Evolutionary conservation across 2,888 invertebrate species (phyloP), one percentile per base, ranked within the genome.

Genomic region (Lepeophtheirus nordmannii): DNA sequence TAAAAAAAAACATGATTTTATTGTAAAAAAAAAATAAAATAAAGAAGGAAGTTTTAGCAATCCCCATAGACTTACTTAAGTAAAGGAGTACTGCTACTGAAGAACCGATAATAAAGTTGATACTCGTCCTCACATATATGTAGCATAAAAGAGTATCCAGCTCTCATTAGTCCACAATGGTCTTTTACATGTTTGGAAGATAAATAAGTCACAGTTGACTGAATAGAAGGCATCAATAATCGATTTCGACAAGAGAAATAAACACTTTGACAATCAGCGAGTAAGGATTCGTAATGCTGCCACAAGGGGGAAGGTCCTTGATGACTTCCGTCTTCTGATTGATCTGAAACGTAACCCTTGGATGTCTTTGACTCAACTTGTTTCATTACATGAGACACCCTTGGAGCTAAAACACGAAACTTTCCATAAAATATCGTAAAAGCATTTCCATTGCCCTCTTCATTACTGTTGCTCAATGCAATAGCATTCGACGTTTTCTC

Each of bases 71-170:
- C 78, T 79, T 71, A 85, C 81, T 82, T 81, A 8, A 90, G 74
- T 60, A 84, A 82, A 1, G 78, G 75, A 9, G 85, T 85, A 0
- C 81, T 77, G 56, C 82, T 79, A 1, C 82, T 80, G 74, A 97
- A 97, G 76, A 96, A 94, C 74, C 94, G 91, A 69, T 83, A 82
- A 75, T 87, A 97, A 3, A 98, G 80, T 69, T 88, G 85, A 72
- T 89, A 85, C 75, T 98, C 97, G 76, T 98, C 97, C 71, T 92
- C 85, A 70, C 92, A 93, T 0, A 96, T 85, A 75, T 94, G 90
- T 41, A 96, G 83, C 41, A 94, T 80, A 73, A 96, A 85, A 11
- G 90, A 85, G 76, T 91, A 91, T 0, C 92, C 87, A 70, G 88
- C 86, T 56, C 96, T 81, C 69, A 80, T 77, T 73, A 74, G 68